These are phyloP conservation scores for Melanocharis versteri DNA, from an alignment of 2,113 vertebrate species.

Conservation along the genomic window DNA sequence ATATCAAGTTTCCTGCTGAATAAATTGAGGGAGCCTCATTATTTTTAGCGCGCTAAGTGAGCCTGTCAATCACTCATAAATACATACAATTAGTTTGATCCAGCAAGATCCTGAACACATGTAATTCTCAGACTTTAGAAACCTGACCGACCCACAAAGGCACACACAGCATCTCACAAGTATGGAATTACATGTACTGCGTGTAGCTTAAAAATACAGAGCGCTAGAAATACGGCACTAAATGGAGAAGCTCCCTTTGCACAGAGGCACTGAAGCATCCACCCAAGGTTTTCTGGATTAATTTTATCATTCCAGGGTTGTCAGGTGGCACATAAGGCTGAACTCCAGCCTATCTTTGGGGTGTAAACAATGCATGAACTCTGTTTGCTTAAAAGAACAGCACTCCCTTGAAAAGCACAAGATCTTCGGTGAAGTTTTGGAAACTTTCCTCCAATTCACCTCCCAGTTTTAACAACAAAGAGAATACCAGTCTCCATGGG, in stretches of 20 bases:
- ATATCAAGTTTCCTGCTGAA: slow-evolving; percentile 13
- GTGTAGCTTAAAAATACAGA: not conserved
- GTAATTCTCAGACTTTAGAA: not conserved
- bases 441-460: not conserved
- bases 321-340: not conserved
- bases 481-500: not conserved
- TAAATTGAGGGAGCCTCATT: slow-evolving; percentile 8
- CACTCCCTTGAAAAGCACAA: fast-evolving
- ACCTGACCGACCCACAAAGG: not conserved
- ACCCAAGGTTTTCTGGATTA: not conserved
- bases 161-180: not conserved
- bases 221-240: not conserved
- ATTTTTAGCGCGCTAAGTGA: slow-evolving; percentile 24
- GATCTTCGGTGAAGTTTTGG: not conserved
- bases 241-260: not conserved
- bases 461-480: not conserved
- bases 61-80: not conserved
- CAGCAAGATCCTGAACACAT: not conserved
- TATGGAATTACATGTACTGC: not conserved
- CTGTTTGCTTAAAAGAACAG: not conserved
- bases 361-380: not conserved
- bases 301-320: not conserved
- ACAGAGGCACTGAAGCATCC: not conserved
- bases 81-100: not conserved
- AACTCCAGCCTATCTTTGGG: not conserved